Conservation (phyloP, 2,113 vertebrate genomes). For the Cinclus cinclus region DNA sequence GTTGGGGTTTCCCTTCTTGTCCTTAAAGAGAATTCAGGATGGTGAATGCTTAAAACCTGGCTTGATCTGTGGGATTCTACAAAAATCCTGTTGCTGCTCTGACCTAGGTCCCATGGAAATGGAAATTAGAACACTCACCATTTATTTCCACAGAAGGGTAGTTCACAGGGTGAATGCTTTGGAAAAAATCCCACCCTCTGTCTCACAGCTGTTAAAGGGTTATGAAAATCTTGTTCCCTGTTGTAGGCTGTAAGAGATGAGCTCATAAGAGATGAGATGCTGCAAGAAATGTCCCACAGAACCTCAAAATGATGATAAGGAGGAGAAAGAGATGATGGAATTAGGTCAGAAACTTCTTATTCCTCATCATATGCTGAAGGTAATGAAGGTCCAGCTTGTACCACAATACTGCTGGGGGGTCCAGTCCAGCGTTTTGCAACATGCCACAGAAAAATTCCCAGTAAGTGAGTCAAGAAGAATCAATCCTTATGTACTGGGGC, state of each 20-base stretch:
- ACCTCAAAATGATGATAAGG: background rate
- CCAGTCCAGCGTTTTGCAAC: background rate
- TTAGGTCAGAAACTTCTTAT: background rate
- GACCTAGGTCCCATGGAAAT: background rate
- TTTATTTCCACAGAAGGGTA: background rate
- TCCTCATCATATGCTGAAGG: background rate
- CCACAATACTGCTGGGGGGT: background rate
- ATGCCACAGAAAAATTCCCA: background rate
- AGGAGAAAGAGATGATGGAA: background rate
- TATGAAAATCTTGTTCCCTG: background rate
- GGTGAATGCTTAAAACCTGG: background rate
- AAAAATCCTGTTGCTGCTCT: background rate
- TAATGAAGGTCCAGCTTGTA: background rate
- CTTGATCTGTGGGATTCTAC: background rate
- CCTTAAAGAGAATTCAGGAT: background rate
- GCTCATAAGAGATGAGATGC: background rate
- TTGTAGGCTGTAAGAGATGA: background rate
- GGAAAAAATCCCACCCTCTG: background rate
- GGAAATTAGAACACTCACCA: background rate
- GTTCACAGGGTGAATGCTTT: background rate
- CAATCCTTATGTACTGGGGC: background rate
- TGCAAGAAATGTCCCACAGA: background rate
- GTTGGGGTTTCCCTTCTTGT: background rate
- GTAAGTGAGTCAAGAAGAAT: background rate
- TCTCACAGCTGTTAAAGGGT: background rate